A percentile compares a stretch with the other conserved stretches of the same genome.
Conservation (phyloP, 92 coral and sea anemone genomes). For the Phenganax subtilis region DNA sequence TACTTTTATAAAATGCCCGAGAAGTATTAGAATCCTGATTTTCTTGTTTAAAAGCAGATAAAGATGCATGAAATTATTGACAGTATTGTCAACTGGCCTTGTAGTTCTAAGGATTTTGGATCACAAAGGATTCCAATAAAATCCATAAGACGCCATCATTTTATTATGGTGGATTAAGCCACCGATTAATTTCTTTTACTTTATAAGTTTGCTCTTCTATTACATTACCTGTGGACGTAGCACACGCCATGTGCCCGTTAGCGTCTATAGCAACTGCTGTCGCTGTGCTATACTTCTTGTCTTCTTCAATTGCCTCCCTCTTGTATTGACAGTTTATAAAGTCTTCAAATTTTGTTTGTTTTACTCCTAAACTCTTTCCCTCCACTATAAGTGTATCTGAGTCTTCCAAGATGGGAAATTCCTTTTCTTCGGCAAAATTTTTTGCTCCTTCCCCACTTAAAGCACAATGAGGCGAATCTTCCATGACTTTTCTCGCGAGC, state of each 20-base stretch:
- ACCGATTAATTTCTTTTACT: background rate
- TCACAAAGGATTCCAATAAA: too few relatives aligned
- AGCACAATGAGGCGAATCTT: conserved; percentile 66
- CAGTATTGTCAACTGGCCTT: too few relatives aligned
- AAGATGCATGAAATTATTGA: too few relatives aligned
- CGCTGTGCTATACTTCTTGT: conserved; percentile 62
- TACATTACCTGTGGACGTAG: conserved; percentile 71
- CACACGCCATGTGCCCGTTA: conserved; percentile 69
- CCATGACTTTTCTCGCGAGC: conserved; percentile 73
- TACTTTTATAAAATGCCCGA: too few relatives aligned
- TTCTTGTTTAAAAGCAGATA: too few relatives aligned
- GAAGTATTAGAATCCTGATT: too few relatives aligned
- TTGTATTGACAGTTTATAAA: too few relatives aligned
- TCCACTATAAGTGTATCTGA: conserved; percentile 47
- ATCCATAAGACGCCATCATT: too few relatives aligned
- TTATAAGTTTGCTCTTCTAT: background rate
- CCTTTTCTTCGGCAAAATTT: conserved; percentile 61
- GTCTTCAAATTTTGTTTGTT: too few relatives aligned
- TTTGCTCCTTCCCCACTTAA: conserved; percentile 74
- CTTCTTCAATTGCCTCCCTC: background rate
- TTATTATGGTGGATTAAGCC: too few relatives aligned
- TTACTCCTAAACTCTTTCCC: background rate
- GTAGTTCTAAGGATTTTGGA: too few relatives aligned
- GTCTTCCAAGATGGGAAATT: conserved; percentile 53
- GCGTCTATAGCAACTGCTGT: conserved; percentile 86